phyloP scores from a whole-genome alignment of 2,888 invertebrate genomes.

The Plagodis pulveraria region DNA sequence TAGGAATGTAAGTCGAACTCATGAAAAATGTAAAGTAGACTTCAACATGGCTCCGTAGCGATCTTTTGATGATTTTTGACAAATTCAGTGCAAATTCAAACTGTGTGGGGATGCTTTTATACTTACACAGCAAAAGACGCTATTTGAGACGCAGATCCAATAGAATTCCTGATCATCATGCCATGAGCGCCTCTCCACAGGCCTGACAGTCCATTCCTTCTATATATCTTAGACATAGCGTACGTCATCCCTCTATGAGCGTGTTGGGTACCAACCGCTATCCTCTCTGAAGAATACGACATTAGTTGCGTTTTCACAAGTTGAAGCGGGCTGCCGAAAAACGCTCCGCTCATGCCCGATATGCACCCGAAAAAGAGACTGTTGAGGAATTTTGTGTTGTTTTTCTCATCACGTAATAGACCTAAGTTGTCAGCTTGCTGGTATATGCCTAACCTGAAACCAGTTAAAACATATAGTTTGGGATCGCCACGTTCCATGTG shows the following conservation, averaged over 20 bases:
- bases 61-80: too few species aligned
- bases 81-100: too few species aligned
- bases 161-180: slow-evolving; percentile 90
- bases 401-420: slow-evolving; percentile 85
- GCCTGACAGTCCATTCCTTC: slow-evolving; percentile 80
- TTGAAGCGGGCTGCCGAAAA: slow-evolving; percentile 94
- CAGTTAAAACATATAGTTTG: not conserved
- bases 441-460: slow-evolving; percentile 89
- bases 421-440: slow-evolving; percentile 89
- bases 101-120: not conserved
- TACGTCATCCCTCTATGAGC: slow-evolving; percentile 87
- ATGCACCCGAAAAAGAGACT: slow-evolving; percentile 90
- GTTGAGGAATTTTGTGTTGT: slow-evolving; percentile 87
- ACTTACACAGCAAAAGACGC: slow-evolving; percentile 89
- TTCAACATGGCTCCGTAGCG: too few species aligned
- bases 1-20: too few species aligned
- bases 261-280: slow-evolving; percentile 96
- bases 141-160: slow-evolving; percentile 94
- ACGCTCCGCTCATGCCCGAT: slow-evolving; percentile 91
- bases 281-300: slow-evolving; percentile 89
- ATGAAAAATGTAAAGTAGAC: too few species aligned
- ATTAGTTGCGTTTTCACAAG: slow-evolving; percentile 95
- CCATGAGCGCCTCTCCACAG: slow-evolving; percentile 91
- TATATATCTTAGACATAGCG: slow-evolving; percentile 87
- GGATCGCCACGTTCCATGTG: too few species aligned